phyloP scores from a whole-genome alignment of 2,888 invertebrate species.

The Hirtodrosophila confusa region DNA sequence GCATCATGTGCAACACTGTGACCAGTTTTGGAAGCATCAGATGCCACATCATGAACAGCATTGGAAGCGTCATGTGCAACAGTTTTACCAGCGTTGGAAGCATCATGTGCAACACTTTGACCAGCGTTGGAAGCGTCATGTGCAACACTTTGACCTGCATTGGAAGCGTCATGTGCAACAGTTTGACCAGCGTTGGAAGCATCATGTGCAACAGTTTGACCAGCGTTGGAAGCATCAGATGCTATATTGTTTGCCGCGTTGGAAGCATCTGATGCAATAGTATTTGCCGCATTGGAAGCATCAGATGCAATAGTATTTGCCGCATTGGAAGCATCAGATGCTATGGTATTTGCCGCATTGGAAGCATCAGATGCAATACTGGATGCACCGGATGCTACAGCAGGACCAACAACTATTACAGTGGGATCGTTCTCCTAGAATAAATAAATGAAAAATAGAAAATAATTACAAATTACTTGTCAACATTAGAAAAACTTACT shows the following conservation, averaged over 20 bases:
- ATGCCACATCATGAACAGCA: conserved; percentile 4
- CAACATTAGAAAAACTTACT: background rate
- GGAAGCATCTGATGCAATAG: conserved; percentile 3
- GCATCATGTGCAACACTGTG: conserved; percentile 3
- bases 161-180: conserved; percentile 6
- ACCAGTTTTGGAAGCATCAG: conserved; percentile 7
- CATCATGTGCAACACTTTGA: background rate
- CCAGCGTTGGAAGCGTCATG: conserved; percentile 3
- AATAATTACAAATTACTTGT: too few species aligned
- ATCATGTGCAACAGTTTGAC: background rate
- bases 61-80: conserved; percentile 5
- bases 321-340: background rate
- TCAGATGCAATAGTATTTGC: background rate
- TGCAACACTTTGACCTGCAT: background rate
- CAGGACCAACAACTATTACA: background rate
- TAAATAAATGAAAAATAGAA: too few species aligned
- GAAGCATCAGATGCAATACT: conserved; percentile 1
- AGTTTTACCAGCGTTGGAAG: background rate
- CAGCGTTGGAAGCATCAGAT: conserved; percentile 5
- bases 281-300: conserved; percentile 3
- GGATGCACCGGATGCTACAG: conserved; percentile 1
- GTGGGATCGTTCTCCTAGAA: conserved; percentile 1
- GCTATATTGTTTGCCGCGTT: background rate
- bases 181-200: conserved; percentile 4
- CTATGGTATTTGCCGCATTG: background rate